These are phyloP conservation scores for Phrynocephalus forsythii DNA, from an alignment of 2,797 vertebrate genomes.

Conservation along the genomic window DNA sequence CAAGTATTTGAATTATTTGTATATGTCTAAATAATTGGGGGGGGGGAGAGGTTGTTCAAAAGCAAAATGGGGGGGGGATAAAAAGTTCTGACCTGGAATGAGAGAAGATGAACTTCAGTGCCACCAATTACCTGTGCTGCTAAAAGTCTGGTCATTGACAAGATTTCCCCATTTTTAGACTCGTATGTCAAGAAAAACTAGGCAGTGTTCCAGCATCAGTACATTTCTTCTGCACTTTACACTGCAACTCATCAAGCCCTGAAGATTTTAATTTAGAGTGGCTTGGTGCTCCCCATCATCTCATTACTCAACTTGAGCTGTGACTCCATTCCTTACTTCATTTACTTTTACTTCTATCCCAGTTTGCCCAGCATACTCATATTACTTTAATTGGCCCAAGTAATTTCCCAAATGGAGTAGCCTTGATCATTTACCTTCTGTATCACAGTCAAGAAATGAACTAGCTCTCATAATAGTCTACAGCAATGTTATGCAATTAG, in stretches of 20 bases:
- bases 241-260: neutral
- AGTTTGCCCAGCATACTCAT: constrained; percentile 49
- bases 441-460: constrained; percentile 57
- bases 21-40: no score
- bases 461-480: constrained; percentile 54
- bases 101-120: no score
- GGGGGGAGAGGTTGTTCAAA: no score
- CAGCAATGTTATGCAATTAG: constrained; percentile 50
- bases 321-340: neutral
- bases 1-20: neutral
- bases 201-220: neutral
- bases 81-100: no score
- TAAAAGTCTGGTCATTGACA: no score
- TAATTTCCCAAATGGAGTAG: constrained; percentile 46
- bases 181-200: neutral
- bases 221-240: neutral
- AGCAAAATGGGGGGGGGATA: no score
- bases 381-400: constrained; percentile 58
- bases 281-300: neutral
- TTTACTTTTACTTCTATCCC: constrained; percentile 36
- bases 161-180: no score
- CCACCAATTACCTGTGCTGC: no score
- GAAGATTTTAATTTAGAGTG: neutral
- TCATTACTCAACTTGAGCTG: neutral
- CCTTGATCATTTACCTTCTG: constrained; percentile 62